These are phyloP conservation scores for Telmatherina bonti DNA, from an alignment of 2,797 vertebrate genomes.

Conservation along the genomic window DNA sequence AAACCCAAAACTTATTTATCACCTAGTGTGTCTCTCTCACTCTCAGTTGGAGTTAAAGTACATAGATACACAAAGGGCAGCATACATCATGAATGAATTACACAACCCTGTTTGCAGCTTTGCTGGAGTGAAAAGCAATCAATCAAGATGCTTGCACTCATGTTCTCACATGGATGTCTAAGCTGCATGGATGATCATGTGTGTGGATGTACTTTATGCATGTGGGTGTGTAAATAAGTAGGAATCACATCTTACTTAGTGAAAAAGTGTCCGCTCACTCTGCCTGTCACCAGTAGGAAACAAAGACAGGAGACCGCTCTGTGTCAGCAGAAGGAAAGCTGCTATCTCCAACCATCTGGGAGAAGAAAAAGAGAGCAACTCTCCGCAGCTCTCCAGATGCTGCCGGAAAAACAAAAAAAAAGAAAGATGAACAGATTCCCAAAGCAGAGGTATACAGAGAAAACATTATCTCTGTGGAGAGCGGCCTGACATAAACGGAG, in stretches of 20 bases:
- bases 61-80: constrained; percentile 29
- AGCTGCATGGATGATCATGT: constrained; percentile 1
- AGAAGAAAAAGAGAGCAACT: constrained; percentile 42
- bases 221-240: constrained; percentile 36
- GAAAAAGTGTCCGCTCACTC: constrained; percentile 37
- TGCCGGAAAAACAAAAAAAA: neutral
- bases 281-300: constrained; percentile 61
- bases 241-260: constrained; percentile 60
- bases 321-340: constrained; percentile 59
- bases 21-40: constrained; percentile 18
- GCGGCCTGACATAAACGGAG: constrained; percentile 32
- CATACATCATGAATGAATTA: constrained; percentile 36
- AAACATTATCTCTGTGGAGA: constrained; percentile 18
- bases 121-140: constrained; percentile 26
- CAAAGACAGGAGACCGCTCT: constrained; percentile 55
- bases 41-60: constrained; percentile 12
- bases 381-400: constrained; percentile 43
- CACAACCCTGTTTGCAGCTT: constrained; percentile 25
- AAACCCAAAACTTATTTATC: constrained; percentile 17
- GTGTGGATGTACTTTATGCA: constrained; percentile 17
- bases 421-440: constrained; percentile 29
- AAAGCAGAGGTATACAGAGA: constrained; percentile 24
- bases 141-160: constrained; percentile 29
- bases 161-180: constrained; percentile 22
- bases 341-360: constrained; percentile 67